These are phyloP conservation scores for Caenorhabditis briggsae DNA, from an alignment of 1,140 invertebrate genomes.

Conservation along the genomic window DNA sequence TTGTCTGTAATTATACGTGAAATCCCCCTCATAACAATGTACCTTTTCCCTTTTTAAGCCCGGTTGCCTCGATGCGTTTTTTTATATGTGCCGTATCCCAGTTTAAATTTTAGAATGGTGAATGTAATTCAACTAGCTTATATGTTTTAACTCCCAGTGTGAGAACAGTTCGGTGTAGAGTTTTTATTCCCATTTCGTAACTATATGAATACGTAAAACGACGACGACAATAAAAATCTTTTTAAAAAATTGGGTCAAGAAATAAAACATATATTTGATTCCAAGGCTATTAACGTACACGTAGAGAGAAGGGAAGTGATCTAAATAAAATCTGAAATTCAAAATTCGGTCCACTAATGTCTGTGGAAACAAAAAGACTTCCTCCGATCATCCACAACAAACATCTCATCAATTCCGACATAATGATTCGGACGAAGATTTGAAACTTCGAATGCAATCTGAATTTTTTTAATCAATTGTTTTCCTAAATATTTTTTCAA, in stretches of 20 bases:
- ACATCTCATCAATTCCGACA: conserved; percentile 71
- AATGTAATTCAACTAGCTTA: conserved; percentile 50
- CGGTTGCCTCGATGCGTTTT: conserved; percentile 15
- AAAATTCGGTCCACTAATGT: background rate
- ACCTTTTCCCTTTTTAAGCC: background rate
- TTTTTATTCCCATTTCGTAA: background rate
- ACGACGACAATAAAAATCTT: background rate
- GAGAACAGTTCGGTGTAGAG: background rate
- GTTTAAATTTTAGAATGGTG: conserved; percentile 24
- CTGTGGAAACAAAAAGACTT: conserved; percentile 55
- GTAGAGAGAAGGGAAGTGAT: too few relatives aligned
- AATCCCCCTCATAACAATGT: background rate
- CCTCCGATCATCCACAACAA: conserved; percentile 62
- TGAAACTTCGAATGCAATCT: conserved; percentile 72
- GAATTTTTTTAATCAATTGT: conserved; percentile 43
- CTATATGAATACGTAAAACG: conserved; percentile 31
- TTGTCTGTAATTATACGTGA: conserved; percentile 44
- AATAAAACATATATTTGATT: too few relatives aligned
- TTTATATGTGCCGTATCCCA: background rate
- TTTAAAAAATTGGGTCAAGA: background rate
- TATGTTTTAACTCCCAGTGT: background rate
- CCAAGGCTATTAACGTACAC: too few relatives aligned
- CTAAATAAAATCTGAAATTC: too few relatives aligned
- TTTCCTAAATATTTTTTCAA: background rate
- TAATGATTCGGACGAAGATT: conserved; percentile 68